Evolutionary conservation across 1,140 invertebrate genomes (phyloP), one percentile per base, ranked within the genome.

Genomic region (Trachelipus rathkii): DNA sequence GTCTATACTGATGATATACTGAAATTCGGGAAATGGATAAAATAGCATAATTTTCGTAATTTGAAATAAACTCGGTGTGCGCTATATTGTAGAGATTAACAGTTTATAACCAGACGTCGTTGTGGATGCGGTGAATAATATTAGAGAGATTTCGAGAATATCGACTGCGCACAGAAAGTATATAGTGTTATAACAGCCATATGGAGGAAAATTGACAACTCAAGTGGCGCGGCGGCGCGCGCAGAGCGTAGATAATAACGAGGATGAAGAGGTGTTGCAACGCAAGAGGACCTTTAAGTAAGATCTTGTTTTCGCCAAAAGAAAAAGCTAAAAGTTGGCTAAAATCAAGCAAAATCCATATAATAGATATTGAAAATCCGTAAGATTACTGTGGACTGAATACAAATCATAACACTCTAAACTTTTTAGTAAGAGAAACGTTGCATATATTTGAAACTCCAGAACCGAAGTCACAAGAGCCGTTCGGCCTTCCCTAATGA

Each of bases 371-470:
- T 94, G 91, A 74, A 91, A 87, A 84, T 95, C 92, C 0, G 91
- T 91, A 44, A 93, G 85, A 78, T 92, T 92, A 0, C 90, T 89
- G 84, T 87, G 89, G 82, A 93, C 91, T 66, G 89, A 89, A 84
- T 98, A 98, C 0, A 98, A 87, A 97, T 90, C 83, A 97, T 90
- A 23, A 97, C 93, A 13, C 94, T 94, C 74, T 89, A 85, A 98
- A 98, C n/a, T n/a, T n/a, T 85, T 98, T 95, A 50, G 93, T 97
- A 4, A 98, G 86, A 13, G 82, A 85, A 98, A 98, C 66, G 92
- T 90, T 43, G 95, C 95, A 98, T 98, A 85, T 96, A 98, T 84
- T 98, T 98, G 86, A 98, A 97, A 74, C 96, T 92, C 11, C 95
- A 93, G 86, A 97, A 97, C n/a, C 0, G 94, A 95, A 0, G 96